These are phyloP conservation scores for Ceraclea dissimilis DNA, from an alignment of 2,888 invertebrate species.

Conservation along the genomic window DNA sequence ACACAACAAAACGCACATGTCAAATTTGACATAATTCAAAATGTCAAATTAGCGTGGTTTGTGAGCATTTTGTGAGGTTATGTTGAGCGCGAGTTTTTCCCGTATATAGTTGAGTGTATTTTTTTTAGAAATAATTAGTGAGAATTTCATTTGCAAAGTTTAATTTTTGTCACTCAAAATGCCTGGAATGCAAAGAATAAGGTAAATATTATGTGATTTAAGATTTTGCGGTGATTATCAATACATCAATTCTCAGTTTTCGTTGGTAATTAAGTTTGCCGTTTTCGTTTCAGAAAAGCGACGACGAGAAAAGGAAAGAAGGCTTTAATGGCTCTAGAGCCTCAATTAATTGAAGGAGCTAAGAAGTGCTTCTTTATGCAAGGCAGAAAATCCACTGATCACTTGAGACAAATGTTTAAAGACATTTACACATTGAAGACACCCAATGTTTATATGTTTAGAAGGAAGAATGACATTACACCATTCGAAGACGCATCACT, in stretches of 20 bases:
- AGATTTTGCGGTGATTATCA: not conserved
- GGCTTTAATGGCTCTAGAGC: constrained; percentile 69
- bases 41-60: no score
- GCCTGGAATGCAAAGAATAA: constrained; percentile 42
- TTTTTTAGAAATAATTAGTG: no score
- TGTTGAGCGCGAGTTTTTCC: no score
- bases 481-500: constrained; percentile 88
- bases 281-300: constrained; percentile 65
- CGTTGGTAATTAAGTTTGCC: not conserved
- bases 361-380: constrained; percentile 79
- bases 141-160: no score
- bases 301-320: constrained; percentile 84
- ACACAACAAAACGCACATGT: no score
- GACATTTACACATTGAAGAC: constrained; percentile 85
- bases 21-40: no score
- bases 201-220: constrained; percentile 31
- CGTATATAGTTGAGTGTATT: no score
- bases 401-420: constrained; percentile 64
- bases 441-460: constrained; percentile 68
- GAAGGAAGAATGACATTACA: constrained; percentile 78
- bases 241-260: not conserved
- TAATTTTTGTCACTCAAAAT: constrained; percentile 6
- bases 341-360: constrained; percentile 81
- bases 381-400: constrained; percentile 72
- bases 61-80: no score